Base-by-base conservation (phyloP, 2,113 vertebrate genomes). In the Osmerus eperlanus region DNA sequence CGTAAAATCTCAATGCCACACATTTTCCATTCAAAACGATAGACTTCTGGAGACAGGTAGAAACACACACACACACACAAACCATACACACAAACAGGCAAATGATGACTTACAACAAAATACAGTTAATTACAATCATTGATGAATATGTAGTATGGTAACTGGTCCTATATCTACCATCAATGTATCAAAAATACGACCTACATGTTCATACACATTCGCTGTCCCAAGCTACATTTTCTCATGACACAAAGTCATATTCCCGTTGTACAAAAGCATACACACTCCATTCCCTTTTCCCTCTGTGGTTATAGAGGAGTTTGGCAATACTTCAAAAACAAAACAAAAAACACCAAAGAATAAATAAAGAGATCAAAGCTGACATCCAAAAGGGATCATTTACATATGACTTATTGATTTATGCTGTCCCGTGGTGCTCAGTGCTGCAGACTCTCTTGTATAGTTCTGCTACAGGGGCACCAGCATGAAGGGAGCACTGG, bases 281-380 rank as follows among this genome's bases (percentile, higher is more conserved):
- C 11, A 41, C 18, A 65, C 4, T 14, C 52, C 28, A 55, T 68
- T 51, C 18, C 1, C 19, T 21, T 58, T 9, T 36, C 41, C 28
- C 9, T 73, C 64, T 76, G 56, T 28, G 60, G 23, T 68, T 36
- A 36, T 25, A 23, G 51, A 77, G 74, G 28, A 79, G 23, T 53
- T 68, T 64, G 62, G 32, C 62, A 64, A 64, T 29, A 25, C 28
- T 62, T 47, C 32, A 28, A 28, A 47, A 9, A 0, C 1, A 47
- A 67, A 47, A 9, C 0, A 1, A 47, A 67, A 67, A n/a, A 67
- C 51, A 67, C 9, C 23, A 53, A 58, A 6, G 59, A 79, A 85
- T 79, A 85, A 85, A 83, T 80, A 12, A 51, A 61, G 13, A 15
- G 75, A 74, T 73, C 25, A 36, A 36, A 64, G 28, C 29, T 65